Conservation (phyloP, 2,113 vertebrate species). For the Lanius collurio region DNA sequence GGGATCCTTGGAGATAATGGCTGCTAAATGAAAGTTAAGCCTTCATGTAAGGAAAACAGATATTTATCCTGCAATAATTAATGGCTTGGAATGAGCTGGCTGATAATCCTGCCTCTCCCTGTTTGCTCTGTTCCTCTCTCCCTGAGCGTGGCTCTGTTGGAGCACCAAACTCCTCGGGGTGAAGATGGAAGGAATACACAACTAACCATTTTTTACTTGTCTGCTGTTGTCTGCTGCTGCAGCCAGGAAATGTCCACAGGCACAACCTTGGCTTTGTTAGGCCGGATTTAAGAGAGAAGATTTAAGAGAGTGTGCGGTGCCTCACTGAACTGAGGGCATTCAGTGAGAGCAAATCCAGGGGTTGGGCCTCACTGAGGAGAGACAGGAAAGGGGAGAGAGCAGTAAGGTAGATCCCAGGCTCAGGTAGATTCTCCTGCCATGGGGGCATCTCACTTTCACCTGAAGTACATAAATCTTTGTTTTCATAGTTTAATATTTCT, state of each 20-base stretch:
- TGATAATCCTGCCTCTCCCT: background rate
- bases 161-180: background rate
- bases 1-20: background rate
- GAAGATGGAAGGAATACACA: background rate
- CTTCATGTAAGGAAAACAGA: background rate
- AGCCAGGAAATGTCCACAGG: background rate
- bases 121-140: background rate
- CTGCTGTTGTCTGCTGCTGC: background rate
- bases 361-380: background rate
- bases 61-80: background rate
- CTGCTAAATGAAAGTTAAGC: background rate
- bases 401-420: background rate
- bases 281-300: background rate
- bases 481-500: background rate
- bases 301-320: background rate
- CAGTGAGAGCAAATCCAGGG: background rate
- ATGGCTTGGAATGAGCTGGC: background rate
- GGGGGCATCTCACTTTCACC: background rate
- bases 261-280: background rate
- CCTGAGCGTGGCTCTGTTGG: background rate
- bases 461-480: background rate
- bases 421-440: background rate
- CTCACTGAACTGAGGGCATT: background rate
- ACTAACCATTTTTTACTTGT: background rate
- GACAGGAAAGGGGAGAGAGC: accelerated